These are phyloP conservation scores for Limnephilus marmoratus DNA, from an alignment of 2,888 invertebrate species.

Conservation along the genomic window DNA sequence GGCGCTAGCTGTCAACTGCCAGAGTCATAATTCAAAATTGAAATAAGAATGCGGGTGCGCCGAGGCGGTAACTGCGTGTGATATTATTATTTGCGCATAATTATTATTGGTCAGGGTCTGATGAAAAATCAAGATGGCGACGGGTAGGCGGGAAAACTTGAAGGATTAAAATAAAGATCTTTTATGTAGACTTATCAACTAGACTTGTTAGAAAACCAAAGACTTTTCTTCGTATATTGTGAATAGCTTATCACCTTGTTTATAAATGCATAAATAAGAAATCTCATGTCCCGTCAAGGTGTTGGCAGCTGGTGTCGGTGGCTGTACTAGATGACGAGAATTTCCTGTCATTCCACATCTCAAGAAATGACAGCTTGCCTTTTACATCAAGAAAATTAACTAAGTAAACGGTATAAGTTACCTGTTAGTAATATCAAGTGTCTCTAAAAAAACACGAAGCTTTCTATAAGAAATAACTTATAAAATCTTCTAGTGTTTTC, in stretches of 20 bases:
- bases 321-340: background rate
- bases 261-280: background rate
- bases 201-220: background rate
- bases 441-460: background rate
- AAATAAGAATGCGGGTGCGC: constrained; percentile 51
- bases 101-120: constrained; percentile 23
- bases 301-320: background rate
- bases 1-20: constrained; percentile 35
- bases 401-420: background rate
- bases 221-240: background rate
- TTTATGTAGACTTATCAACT: background rate
- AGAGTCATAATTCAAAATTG: constrained; percentile 45
- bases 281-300: background rate
- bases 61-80: background rate
- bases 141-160: constrained; percentile 19
- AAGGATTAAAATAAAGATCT: background rate
- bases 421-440: background rate
- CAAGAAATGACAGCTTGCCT: background rate
- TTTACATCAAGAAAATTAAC: background rate
- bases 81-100: background rate
- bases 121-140: constrained; percentile 25
- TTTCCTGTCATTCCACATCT: background rate
- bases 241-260: background rate
- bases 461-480: background rate
- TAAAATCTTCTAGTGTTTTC: background rate